Evolutionary conservation across 1,140 invertebrate species (phyloP), one percentile per base, ranked within the genome.

Genomic region (Neodiprion fabricii): DNA sequence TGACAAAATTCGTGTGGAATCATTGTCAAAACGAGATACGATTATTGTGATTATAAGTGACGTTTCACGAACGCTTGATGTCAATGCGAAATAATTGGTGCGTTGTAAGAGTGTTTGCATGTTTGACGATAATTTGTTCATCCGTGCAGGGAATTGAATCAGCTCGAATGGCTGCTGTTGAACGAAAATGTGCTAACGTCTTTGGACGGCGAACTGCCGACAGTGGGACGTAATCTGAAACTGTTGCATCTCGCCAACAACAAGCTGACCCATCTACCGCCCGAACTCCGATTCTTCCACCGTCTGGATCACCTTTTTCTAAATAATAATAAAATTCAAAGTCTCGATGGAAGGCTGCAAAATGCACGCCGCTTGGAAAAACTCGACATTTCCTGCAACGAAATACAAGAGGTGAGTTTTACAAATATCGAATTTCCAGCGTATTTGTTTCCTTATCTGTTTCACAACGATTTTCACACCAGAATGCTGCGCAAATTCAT

Each of bases 121-220:
- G 28, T 40, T 40, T 40, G 28, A 40, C 28, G 5, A 40, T 40
- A 40, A 40, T 40, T 40, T 5, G 28, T 40, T 40, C 28, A 67
- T 61, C 8, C 21, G 84, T 82, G 48, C 81, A 91, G 90, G 73
- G 91, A 93, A 72, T 81, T 95, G 48, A 90, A 92, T 76, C 90
- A 93, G 72, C 85, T 96, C 14, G 91, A 94, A 80, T 95, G 94
- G 91, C 89, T 96, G 53, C 92, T 95, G 72, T 91, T 95, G 47
- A 95, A 95, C 82, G 89, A 91, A 21, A 96, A 96, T 82, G 89
- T 93, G 69, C 86, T 96, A 48, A 91, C 91, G 70, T 90, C 91
- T 12, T 86, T 96, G 74, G 94, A 96, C 21, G 91, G 91, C 40
- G 92, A 96, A 85, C 82, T 96, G 75, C 94, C 94, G 10, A 86